Percentiles rank a stretch among this genome's conserved stretches.
Evolutionary conservation across 2,888 invertebrate genomes (phyloP).

Genomic region (Drosophila koepferae): DNA sequence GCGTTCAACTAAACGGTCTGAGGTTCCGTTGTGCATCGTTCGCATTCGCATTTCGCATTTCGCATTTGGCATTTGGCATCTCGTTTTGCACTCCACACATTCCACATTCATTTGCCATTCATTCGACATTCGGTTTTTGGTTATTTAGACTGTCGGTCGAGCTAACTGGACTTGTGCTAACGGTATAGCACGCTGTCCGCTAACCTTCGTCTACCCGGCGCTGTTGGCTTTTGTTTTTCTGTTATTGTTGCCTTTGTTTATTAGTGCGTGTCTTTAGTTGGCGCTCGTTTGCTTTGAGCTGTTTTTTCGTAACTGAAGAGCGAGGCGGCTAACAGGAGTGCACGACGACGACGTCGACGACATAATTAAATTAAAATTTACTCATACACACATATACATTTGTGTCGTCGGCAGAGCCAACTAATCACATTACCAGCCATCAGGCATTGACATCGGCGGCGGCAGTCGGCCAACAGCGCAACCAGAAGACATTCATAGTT

Average conservation of each 20-base stretch:
- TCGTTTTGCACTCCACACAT: slow-evolving; percentile 33
- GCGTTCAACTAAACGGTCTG: slow-evolving; percentile 16
- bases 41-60: slow-evolving; percentile 32
- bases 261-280: slow-evolving; percentile 72
- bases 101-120: slow-evolving; percentile 52
- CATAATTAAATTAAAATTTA: slow-evolving; percentile 78
- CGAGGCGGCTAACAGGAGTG: slow-evolving; percentile 21
- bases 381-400: slow-evolving; percentile 44
- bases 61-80: slow-evolving; percentile 25
- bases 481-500: slow-evolving; percentile 56
- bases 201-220: slow-evolving; percentile 10
- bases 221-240: slow-evolving; percentile 32
- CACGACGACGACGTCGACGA: slow-evolving; percentile 43
- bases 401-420: slow-evolving; percentile 40
- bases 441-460: slow-evolving; percentile 58
- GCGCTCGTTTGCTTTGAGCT: slow-evolving; percentile 63
- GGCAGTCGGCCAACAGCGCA: slow-evolving; percentile 51
- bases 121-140: slow-evolving; percentile 34
- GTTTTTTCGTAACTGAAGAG: slow-evolving; percentile 59
- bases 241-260: slow-evolving; percentile 73
- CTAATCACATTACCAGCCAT: slow-evolving; percentile 77
- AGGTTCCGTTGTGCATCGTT: slow-evolving; percentile 31
- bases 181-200: background rate
- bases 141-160: slow-evolving; percentile 15
- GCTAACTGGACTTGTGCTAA: slow-evolving; percentile 11